Conservation (phyloP, 2,888 invertebrate species). For the Eupithecia exiguata region DNA sequence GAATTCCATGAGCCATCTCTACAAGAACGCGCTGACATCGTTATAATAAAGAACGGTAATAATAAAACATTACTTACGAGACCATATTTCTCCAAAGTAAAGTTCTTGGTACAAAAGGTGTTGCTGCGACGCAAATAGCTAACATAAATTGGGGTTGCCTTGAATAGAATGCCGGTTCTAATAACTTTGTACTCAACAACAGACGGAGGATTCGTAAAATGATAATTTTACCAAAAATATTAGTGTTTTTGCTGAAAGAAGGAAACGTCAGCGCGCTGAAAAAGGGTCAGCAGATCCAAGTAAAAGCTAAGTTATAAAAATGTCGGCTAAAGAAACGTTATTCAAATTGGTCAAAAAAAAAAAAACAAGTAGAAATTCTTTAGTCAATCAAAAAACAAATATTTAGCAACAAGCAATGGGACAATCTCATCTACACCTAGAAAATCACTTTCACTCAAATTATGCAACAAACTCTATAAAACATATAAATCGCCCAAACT, state of each 20-base stretch:
- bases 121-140: neutral
- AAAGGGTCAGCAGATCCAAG: too few relatives aligned
- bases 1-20: neutral
- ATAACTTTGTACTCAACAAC: neutral
- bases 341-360: neutral
- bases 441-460: neutral
- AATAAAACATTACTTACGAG: neutral
- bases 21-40: neutral
- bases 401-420: neutral
- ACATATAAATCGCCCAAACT: neutral
- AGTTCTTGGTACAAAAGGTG: neutral
- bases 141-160: constrained; percentile 11
- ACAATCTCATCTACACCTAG: neutral
- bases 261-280: neutral
- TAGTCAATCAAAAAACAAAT: too few relatives aligned
- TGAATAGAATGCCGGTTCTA: neutral
- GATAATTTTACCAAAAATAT: neutral
- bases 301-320: neutral
- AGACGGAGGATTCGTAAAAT: neutral
- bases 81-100: neutral
- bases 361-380: neutral
- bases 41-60: neutral
- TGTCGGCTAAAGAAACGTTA: neutral
- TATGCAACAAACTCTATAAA: neutral
- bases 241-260: neutral